These are phyloP conservation scores for Talpa occidentalis DNA, from an alignment of 2,113 vertebrate genomes.

Conservation along the genomic window DNA sequence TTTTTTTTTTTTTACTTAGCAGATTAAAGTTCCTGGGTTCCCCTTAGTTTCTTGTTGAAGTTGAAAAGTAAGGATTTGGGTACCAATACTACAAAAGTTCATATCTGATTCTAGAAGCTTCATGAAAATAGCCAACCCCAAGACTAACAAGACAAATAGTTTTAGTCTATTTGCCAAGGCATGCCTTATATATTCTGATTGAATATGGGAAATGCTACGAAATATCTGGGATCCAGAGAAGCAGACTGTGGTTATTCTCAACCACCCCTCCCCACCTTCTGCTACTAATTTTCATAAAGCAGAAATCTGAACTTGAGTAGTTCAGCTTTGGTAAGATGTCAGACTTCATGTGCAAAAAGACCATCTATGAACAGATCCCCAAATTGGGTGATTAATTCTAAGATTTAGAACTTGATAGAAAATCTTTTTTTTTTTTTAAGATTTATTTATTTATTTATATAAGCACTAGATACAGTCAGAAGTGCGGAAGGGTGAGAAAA, in stretches of 20 bases:
- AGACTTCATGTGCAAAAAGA: neutral
- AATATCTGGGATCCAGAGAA: neutral
- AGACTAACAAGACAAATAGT: too few relatives aligned
- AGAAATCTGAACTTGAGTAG: neutral
- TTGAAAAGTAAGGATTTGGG: too few relatives aligned
- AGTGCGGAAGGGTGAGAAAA: too few relatives aligned
- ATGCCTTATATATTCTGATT: conserved; percentile 37
- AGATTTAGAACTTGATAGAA: neutral
- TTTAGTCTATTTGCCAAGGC: conserved; percentile 50
- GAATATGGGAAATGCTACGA: conserved; percentile 44
- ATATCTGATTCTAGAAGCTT: too few relatives aligned
- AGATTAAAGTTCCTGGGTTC: too few relatives aligned
- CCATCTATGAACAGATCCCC: neutral
- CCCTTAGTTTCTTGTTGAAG: too few relatives aligned
- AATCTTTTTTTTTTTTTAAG: too few relatives aligned
- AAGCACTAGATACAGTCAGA: too few relatives aligned
- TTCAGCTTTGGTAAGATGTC: neutral
- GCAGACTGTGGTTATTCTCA: conserved; percentile 31
- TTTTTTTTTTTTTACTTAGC: too few relatives aligned
- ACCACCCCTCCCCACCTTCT: conserved; percentile 46
- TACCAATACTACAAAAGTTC: too few relatives aligned
- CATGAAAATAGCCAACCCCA: neutral
- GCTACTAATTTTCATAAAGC: neutral
- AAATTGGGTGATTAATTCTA: neutral
- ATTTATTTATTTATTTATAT: too few relatives aligned